Evolutionary conservation across 2,113 vertebrate genomes (phyloP).

Genomic region (Bombycilla garrulus): DNA sequence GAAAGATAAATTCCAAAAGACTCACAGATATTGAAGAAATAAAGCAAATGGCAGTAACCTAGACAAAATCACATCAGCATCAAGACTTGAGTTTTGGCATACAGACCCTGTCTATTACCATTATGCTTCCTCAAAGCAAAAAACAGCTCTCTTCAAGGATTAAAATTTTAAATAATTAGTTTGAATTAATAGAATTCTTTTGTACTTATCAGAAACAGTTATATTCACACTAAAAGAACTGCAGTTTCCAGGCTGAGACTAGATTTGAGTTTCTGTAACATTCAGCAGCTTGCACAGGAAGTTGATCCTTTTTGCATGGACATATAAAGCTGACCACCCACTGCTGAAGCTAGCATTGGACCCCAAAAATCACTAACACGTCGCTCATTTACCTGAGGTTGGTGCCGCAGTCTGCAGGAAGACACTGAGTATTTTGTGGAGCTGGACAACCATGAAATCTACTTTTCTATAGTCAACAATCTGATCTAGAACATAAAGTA

Average conservation of each 20-base stretch:
- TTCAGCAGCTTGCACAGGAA: background rate
- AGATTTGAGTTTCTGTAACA: background rate
- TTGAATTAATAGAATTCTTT: background rate
- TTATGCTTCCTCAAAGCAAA: background rate
- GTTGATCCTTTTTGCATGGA: background rate
- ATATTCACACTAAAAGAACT: background rate
- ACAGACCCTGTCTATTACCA: background rate
- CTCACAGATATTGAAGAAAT: background rate
- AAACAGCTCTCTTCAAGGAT: background rate
- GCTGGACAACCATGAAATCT: background rate
- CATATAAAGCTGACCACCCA: rapidly evolving
- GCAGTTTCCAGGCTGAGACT: background rate
- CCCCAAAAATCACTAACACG: rapidly evolving
- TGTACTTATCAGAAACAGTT: background rate
- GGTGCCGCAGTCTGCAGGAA: background rate
- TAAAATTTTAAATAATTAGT: background rate
- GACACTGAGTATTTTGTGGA: background rate
- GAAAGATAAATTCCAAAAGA: background rate
- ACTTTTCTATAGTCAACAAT: background rate
- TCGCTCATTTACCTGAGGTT: background rate
- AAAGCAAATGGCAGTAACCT: background rate
- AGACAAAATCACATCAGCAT: background rate
- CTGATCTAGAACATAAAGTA: background rate
- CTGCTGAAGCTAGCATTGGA: background rate
- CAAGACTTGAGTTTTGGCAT: background rate